Evolutionary conservation across 2,797 vertebrate species (phyloP), one percentile per base, ranked within the genome.

Genomic region (Sebastiscus tertius): DNA sequence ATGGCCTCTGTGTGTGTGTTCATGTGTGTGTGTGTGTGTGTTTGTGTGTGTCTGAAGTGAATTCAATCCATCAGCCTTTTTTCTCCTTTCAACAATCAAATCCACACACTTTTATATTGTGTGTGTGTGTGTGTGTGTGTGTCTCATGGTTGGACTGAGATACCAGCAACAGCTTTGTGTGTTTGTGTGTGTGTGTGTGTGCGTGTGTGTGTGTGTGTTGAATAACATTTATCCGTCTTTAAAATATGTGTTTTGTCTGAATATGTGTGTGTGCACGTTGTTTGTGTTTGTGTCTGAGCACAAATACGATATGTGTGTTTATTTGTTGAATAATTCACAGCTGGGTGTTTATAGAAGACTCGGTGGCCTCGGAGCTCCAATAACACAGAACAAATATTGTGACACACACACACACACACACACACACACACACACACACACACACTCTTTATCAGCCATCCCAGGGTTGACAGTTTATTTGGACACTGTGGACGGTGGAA

Each of bases 371-470:
- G 55, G 85, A 88, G 89, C 89, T 90, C 81, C 88, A 91, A 89
- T 92, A 93, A 92, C 89, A 90, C 79, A 79, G 75, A 82, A 80
- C 84, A 92, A 90, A 92, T 89, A 92, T 89, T 91, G 88, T 86
- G 69, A 79, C 83, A 74, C 75, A 79, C 85, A 77, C 68, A 81
- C 77, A 58, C 81, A 78, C 69, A 49, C 70, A 77, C 72, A 61
- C 79, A 61, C 79, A 64, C 69, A 63, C 39, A 55, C 78, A 60
- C 52, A 31, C 70, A 27, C 63, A 33, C 55, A 67, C 72, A 75
- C 73, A 74, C 81, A 54, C 36, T 26, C 65, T 86, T 91, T 86
- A 88, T 87, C 88, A 84, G 86, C 64, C 71, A 4, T 69, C 67
- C 82, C 65, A 70, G 82, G 73, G 81, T 79, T 83, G 77, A 86